These are phyloP conservation scores for Dicycla oo DNA, from an alignment of 2,888 invertebrate genomes.

Conservation along the genomic window DNA sequence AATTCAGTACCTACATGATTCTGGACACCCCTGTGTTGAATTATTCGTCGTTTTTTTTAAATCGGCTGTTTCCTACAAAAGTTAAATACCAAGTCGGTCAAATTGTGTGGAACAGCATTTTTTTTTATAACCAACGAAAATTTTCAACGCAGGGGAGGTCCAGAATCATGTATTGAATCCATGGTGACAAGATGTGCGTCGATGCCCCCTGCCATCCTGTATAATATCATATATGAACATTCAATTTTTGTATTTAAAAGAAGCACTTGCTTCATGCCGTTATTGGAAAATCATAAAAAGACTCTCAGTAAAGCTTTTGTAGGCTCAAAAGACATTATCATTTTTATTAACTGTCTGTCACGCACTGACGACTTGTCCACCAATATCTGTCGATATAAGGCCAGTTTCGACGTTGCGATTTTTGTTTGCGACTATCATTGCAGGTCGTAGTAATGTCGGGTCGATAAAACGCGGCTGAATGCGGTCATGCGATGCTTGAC, in stretches of 20 bases:
- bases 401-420: constrained; percentile 70
- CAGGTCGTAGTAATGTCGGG: constrained; percentile 85
- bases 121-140: too few relatives aligned
- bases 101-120: too few relatives aligned
- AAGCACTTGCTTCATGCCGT: background rate
- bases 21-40: too few relatives aligned
- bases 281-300: constrained; percentile 49
- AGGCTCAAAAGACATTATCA: constrained; percentile 35
- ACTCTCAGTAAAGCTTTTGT: constrained; percentile 36
- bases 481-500: constrained; percentile 86
- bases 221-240: background rate
- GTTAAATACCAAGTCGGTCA: too few relatives aligned
- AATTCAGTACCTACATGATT: too few relatives aligned
- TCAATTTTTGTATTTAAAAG: background rate
- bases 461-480: constrained; percentile 74
- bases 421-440: constrained; percentile 85
- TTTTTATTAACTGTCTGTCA: constrained; percentile 48
- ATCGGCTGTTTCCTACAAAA: too few relatives aligned
- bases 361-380: constrained; percentile 35
- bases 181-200: too few relatives aligned
- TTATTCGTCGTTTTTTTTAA: too few relatives aligned
- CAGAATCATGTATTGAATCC: too few relatives aligned
- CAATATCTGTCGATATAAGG: constrained; percentile 57
- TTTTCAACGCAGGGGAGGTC: too few relatives aligned
- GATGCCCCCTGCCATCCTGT: too few relatives aligned